These are phyloP conservation scores for Danio rerio DNA, from an alignment of 2,113 vertebrate species.

Conservation along the genomic window GRCz12tu NC_133182.1:69431001-69431500, in stretches of 20 bases:
- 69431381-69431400: conserved; percentile 14
- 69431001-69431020: no score
- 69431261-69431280: conserved; percentile 6
- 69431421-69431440: conserved; percentile 12
- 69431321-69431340: background rate
- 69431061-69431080: no score
- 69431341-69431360: background rate
- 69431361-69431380: background rate
- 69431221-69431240: conserved; percentile 25
- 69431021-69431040: no score
- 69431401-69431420: conserved; percentile 1
- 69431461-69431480: conserved; percentile 5
- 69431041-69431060: no score
- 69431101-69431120: background rate
- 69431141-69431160: background rate
- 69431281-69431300: background rate
- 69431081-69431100: background rate
- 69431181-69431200: background rate
- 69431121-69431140: background rate
- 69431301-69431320: background rate
- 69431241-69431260: conserved; percentile 58
- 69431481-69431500: conserved; percentile 62
- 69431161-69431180: background rate
- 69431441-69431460: conserved; percentile 22
- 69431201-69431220: background rate